Percentiles rank a stretch among this genome's conserved stretches.
These are phyloP conservation scores for Drosophila subsilvestris DNA, from an alignment of 2,888 invertebrate genomes.

Conservation along the genomic window DNA sequence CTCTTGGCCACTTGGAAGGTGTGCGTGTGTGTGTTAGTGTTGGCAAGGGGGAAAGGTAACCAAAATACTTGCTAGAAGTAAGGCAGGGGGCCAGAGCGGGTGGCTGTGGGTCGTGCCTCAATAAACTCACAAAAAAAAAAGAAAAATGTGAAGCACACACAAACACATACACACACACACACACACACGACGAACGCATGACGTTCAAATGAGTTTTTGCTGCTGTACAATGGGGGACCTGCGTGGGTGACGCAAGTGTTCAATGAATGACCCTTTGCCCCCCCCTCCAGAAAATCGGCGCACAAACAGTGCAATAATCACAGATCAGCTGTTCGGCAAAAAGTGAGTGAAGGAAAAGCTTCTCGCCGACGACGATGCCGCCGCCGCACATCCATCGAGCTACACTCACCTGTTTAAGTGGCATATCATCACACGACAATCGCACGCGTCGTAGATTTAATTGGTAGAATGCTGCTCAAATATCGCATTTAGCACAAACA, in stretches of 20 bases:
- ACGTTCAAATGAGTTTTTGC: constrained; percentile 41
- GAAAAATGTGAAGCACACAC: constrained; percentile 12
- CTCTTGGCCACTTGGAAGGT: constrained; percentile 59
- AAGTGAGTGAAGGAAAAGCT: constrained; percentile 21
- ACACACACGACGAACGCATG: constrained; percentile 41
- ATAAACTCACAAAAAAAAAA: constrained; percentile 55
- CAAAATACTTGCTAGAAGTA: constrained; percentile 67
- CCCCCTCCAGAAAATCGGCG: constrained; percentile 5
- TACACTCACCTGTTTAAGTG: constrained; percentile 82
- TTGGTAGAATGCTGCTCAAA: constrained; percentile 69
- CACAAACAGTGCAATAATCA: constrained; percentile 59
- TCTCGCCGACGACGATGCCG: background rate
- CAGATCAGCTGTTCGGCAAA: constrained; percentile 71
- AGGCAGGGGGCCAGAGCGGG: constrained; percentile 47
- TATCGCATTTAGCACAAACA: constrained; percentile 69
- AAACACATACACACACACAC: constrained; percentile 25
- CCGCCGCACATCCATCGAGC: constrained; percentile 15
- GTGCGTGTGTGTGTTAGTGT: constrained; percentile 51
- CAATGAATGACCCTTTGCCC: constrained; percentile 40
- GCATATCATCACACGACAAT: constrained; percentile 83
- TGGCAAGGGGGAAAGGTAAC: constrained; percentile 67
- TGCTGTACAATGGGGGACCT: constrained; percentile 42
- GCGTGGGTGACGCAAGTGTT: constrained; percentile 73
- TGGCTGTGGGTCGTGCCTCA: constrained; percentile 48
- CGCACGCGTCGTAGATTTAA: constrained; percentile 82